Conservation (phyloP, 2,797 vertebrate genomes). For the Galaxias olidus region DNA sequence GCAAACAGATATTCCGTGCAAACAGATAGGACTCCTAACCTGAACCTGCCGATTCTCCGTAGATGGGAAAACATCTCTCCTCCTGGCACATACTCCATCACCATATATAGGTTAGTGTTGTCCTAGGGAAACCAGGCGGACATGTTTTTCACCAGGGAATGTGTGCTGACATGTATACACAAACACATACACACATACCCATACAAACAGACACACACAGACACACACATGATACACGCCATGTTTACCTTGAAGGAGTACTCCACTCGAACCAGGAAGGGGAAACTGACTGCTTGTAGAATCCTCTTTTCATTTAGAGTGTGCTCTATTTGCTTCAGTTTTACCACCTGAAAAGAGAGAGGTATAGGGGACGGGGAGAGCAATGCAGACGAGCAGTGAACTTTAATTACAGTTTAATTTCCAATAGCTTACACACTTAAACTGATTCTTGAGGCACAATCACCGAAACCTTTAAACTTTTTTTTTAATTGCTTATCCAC, state of each 20-base stretch:
- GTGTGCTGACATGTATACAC: conserved; percentile 1
- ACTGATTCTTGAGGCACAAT: no score
- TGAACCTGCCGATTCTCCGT: conserved; percentile 90
- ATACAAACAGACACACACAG: neutral
- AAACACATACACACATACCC: neutral
- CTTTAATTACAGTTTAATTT: no score
- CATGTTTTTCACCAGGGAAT: neutral
- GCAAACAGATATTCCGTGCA: conserved; percentile 14
- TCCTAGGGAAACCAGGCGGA: conserved; percentile 69
- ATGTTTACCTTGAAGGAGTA: conserved; percentile 86
- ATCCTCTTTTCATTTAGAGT: conserved; percentile 93
- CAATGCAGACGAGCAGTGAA: no score
- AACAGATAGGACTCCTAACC: conserved; percentile 60
- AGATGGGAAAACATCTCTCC: conserved; percentile 95
- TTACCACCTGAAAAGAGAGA: conserved; percentile 79
- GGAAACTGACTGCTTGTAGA: conserved; percentile 90
- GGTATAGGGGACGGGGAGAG: neutral
- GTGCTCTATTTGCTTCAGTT: conserved; percentile 94
- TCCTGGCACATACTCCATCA: conserved; percentile 92
- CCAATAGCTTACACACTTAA: no score
- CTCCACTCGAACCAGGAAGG: conserved; percentile 88
- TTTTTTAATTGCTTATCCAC: no score
- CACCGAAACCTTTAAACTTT: no score
- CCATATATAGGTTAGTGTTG: conserved; percentile 93
- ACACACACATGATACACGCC: neutral